Conservation (phyloP, 2,797 vertebrate genomes). For the Anabacerthia variegaticeps region DNA sequence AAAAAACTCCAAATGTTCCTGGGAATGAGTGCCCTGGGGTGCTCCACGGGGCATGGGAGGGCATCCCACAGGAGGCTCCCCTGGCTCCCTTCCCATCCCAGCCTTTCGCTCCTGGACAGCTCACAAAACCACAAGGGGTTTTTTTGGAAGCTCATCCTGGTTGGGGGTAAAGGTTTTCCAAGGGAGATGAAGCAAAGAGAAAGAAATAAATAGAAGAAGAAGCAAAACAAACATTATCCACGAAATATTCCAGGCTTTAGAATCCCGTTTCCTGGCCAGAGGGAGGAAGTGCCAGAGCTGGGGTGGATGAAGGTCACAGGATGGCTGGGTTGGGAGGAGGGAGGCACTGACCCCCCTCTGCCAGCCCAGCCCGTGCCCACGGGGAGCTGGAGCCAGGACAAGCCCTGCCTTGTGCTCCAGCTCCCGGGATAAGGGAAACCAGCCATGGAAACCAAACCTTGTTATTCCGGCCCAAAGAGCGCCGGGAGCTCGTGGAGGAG, state of each 20-base stretch:
- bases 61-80: neutral
- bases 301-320: neutral
- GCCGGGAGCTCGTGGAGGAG: neutral
- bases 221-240: neutral
- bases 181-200: neutral
- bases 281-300: neutral
- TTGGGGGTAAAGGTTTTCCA: neutral
- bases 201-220: accelerated
- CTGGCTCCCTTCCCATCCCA: neutral
- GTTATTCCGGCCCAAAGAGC: neutral
- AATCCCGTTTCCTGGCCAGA: neutral
- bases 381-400: neutral
- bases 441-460: neutral
- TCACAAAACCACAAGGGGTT: neutral
- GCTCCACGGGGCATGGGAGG: neutral
- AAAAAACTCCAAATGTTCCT: accelerated
- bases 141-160: neutral
- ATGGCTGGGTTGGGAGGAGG: neutral
- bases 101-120: neutral
- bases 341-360: neutral
- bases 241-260: neutral
- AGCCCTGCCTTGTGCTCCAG: neutral
- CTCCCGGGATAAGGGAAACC: neutral
- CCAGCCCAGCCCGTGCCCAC: neutral
- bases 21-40: accelerated